phyloP scores from a whole-genome alignment of 2,888 invertebrate genomes.

The Spodoptera picta region DNA sequence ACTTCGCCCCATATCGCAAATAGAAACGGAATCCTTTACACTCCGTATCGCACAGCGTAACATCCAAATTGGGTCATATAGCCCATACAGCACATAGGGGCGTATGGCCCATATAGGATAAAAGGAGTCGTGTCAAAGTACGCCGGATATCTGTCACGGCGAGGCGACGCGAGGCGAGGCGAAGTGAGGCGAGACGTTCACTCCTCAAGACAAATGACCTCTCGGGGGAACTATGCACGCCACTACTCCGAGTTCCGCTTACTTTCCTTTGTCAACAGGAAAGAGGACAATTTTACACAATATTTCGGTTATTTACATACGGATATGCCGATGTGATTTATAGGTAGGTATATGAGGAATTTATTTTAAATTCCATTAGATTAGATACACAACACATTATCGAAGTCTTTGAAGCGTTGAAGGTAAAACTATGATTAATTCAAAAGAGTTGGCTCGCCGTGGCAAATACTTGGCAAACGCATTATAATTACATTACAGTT shows the following conservation, averaged over 20 bases:
- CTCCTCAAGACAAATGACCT: conserved; percentile 48
- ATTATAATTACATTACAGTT: no score
- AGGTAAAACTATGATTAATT: no score
- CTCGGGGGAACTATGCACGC: conserved; percentile 41
- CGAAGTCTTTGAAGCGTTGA: no score
- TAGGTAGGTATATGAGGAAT: no score
- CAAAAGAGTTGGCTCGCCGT: no score
- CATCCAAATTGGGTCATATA: conserved; percentile 43
- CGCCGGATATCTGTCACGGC: conserved; percentile 38
- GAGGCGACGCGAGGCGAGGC: conserved; percentile 2
- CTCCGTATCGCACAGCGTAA: conserved; percentile 29
- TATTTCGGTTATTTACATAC: no score
- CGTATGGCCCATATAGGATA: conserved; percentile 25
- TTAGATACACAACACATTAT: no score
- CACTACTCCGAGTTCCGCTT: conserved; percentile 20
- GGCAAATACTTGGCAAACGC: no score
- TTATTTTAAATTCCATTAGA: no score
- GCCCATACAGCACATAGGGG: conserved; percentile 13
- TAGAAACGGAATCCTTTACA: conserved; percentile 18
- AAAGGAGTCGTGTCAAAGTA: conserved; percentile 35
- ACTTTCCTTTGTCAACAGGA: not conserved
- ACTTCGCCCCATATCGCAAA: conserved; percentile 5
- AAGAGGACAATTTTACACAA: conserved; percentile 1
- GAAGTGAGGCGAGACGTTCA: conserved; percentile 5
- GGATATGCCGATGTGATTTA: no score